These are phyloP conservation scores for Eupithecia vulgata DNA, from an alignment of 2,888 invertebrate genomes.

Conservation along the genomic window DNA sequence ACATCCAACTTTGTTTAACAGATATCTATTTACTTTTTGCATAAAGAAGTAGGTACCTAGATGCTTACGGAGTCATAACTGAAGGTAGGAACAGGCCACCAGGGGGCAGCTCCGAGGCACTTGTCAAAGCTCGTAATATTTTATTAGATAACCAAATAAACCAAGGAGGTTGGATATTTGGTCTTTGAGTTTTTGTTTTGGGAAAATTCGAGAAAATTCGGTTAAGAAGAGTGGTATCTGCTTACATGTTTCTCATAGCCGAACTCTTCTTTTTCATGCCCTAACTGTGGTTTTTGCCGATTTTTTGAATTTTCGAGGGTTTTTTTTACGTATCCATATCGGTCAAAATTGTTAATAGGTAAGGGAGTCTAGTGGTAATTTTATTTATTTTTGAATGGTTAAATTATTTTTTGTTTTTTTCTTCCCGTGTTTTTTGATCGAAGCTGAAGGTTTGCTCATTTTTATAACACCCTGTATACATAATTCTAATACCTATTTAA, in stretches of 20 bases:
- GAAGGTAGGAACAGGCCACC: constrained; percentile 65
- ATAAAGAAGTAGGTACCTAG: constrained; percentile 62
- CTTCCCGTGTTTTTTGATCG: too few species aligned
- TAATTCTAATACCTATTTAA: too few species aligned
- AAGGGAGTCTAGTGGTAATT: too few species aligned
- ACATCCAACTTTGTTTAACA: constrained; percentile 30
- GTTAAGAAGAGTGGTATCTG: neutral
- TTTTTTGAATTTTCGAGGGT: too few species aligned
- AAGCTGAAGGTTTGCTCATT: too few species aligned
- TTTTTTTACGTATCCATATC: too few species aligned
- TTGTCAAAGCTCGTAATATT: constrained; percentile 83
- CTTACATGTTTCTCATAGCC: neutral
- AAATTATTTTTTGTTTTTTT: too few species aligned
- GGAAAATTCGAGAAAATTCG: constrained; percentile 3
- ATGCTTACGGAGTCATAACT: constrained; percentile 68
- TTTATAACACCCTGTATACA: too few species aligned
- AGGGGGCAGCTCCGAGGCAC: constrained; percentile 72
- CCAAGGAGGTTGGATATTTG: constrained; percentile 64
- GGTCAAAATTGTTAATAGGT: too few species aligned
- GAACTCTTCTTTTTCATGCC: neutral
- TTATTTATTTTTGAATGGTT: too few species aligned
- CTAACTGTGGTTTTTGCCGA: neutral
- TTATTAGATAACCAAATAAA: constrained; percentile 83
- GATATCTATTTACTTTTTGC: constrained; percentile 54
- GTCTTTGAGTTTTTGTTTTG: constrained; percentile 38